phyloP scores from a whole-genome alignment of 2,113 vertebrate genomes.

The Tychaedon coryphoeus region DNA sequence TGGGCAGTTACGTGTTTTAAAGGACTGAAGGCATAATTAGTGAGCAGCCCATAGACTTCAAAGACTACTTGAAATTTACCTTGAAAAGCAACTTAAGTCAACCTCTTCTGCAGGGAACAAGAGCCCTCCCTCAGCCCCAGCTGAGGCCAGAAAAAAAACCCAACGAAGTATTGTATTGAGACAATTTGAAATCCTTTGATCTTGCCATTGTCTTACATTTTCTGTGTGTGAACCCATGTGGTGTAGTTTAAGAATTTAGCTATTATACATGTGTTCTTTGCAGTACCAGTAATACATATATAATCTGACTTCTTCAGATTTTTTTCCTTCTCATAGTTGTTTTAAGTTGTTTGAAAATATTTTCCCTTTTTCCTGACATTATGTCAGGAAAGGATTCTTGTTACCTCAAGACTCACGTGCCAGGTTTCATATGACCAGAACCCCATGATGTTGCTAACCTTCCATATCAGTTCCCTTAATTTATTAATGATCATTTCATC shows the following conservation, averaged over 20 bases:
- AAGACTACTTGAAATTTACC: not conserved
- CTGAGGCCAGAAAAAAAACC: not conserved
- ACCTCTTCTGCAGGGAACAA: not conserved
- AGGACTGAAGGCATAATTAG: slow-evolving; percentile 8
- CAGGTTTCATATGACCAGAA: not conserved
- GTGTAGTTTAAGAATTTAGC: not conserved
- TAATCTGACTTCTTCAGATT: not conserved
- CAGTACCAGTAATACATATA: not conserved
- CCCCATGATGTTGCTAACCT: not conserved
- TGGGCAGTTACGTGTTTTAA: not conserved
- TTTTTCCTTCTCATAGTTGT: not conserved
- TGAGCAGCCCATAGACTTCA: not conserved
- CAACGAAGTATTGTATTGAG: not conserved
- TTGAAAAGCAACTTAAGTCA: not conserved
- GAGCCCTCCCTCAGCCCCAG: not conserved
- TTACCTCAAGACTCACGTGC: not conserved
- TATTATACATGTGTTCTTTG: not conserved
- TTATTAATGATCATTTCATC: not conserved
- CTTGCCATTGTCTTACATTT: not conserved
- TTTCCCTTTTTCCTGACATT: not conserved
- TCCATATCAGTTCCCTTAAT: not conserved
- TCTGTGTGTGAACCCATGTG: not conserved
- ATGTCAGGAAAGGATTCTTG: not conserved
- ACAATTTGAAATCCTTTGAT: not conserved
- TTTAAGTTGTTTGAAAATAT: not conserved